These are phyloP conservation scores for Pseudomyrmex pallidus DNA, from an alignment of 1,140 invertebrate species.

Conservation along the genomic window DNA sequence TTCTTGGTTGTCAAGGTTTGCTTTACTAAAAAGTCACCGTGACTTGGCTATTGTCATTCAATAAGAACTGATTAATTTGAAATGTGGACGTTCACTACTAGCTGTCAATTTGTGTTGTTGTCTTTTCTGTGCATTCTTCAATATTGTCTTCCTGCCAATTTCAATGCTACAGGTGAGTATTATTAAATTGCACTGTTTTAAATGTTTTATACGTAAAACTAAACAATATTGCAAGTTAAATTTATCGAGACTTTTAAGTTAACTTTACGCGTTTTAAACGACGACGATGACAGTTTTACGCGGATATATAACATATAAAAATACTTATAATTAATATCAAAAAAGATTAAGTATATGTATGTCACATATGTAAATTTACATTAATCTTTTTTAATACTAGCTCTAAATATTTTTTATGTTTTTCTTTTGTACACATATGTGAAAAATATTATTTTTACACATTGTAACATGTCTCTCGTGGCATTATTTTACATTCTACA, in stretches of 20 bases:
- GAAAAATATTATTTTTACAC: too few species aligned
- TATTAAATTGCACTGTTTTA: not conserved
- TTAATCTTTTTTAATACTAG: too few species aligned
- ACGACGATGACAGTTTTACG: too few species aligned
- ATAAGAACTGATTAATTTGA: constrained; percentile 7
- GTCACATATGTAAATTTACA: too few species aligned
- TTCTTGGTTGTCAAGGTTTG: not conserved
- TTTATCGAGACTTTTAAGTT: too few species aligned
- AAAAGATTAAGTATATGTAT: too few species aligned
- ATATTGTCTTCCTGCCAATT: not conserved
- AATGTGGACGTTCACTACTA: not conserved
- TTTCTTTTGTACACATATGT: too few species aligned
- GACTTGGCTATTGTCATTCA: constrained; percentile 4
- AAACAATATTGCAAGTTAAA: too few species aligned
- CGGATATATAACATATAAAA: too few species aligned
- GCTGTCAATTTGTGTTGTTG: constrained; percentile 7
- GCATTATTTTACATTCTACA: not conserved
- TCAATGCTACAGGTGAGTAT: constrained; percentile 22
- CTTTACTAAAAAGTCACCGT: constrained; percentile 10
- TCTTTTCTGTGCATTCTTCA: not conserved
- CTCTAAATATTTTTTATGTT: too few species aligned
- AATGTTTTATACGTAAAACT: not conserved
- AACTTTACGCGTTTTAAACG: too few species aligned
- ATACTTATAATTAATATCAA: too few species aligned
- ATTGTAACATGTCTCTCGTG: not conserved